Evolutionary conservation across 2,888 invertebrate species (phyloP), one percentile per base, ranked within the genome.

Genomic region (Perithous albicinctus): DNA sequence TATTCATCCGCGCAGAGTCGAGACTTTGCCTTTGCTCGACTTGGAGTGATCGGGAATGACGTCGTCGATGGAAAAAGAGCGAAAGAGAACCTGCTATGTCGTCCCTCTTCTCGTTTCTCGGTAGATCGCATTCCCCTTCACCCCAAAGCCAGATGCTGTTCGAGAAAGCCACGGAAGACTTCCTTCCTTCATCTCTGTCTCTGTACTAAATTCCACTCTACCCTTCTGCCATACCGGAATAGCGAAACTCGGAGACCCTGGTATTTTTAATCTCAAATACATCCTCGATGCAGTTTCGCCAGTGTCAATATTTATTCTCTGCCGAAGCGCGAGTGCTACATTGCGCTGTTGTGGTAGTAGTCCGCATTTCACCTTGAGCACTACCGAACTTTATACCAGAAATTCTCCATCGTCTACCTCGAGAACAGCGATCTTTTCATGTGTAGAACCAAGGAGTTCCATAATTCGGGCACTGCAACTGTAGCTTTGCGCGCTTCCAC

Each of bases 211-310:
- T 38, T 64, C 64, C 29, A 41, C 63, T 64, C 48, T 18, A 10
- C n/a, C 64, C 46, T 54, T 54, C 70, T 23, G 20, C 32, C 29
- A 23, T 64, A 75, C 64, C 38, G 51, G 23, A n/a, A 63, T n/a
- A 51, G 29, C 41, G 10, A 23, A 66, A 12, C n/a, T 32, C 43
- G 15, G 54, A 8, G 63, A 56, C 20, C 70, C 35, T 23, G 77
- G 72, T 77, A 74, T 83, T 84, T 83, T 84, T 77, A 82, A 84
- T 84, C 80, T 78, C 75, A 61, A 82, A 69, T 73, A 67, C 64
- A 48, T 69, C 48, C 12, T 67, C 66, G 56, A 73, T 74, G 73
- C 46, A 75, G 70, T 64, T 72, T 76, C 75, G 29, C 70, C 70
- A 76, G 63, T 80, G 75, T 83, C 80, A 77, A 77, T 84, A 76